Base-by-base conservation (phyloP, 1,140 invertebrate species). In the Monochamus saltuarius region DNA sequence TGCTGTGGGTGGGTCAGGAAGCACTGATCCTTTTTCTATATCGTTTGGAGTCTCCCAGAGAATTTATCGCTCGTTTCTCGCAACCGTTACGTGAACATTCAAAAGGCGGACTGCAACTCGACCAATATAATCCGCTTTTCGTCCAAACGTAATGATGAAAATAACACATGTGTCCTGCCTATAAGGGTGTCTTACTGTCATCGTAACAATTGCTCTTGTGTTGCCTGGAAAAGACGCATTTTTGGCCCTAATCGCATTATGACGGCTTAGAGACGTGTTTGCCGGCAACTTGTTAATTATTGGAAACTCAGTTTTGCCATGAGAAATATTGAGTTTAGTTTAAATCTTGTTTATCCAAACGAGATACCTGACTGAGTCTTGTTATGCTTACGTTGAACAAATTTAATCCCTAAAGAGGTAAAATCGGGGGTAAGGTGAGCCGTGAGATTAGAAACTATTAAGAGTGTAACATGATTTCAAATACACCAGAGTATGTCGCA, bases 181-280 rank as follows among this genome's bases (percentile, higher is more conserved):
- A 71, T 72, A 73, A 74, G 73, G 72, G 70, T 67, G 69, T 73
- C 73, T 75, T 74, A 75, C 66, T 75, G 74, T 76, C 74, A 76
- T 67, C 73, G 69, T 52, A 62, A 74, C 72, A 74, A 74, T 74
- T 70, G 70, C 67, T 29, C 22, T 29, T 29, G 56, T 42, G 65
- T 39, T 49, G 49, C 64, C 61, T 59, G 59, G 69, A 63, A 70
- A 70, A 67, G 68, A 60, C 66, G 51, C 40, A 62, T 64, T 60
- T 58, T 45, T 55, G 38, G 35, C 61, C 47, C 51, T 71, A 71
- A 71, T 67, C 69, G 66, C 62, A 66, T 71, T 68, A 71, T 17
- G 29, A 36, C 4, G 46, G 59, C 46, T 62, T 61, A 65, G 37
- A 43, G 43, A 35, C 29, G 52, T 67, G 46, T 65, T 59, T 61